A percentile compares a stretch with the other conserved stretches of the same genome.
Conservation (phyloP, 2,888 invertebrate genomes). For the Conomelus anceps region DNA sequence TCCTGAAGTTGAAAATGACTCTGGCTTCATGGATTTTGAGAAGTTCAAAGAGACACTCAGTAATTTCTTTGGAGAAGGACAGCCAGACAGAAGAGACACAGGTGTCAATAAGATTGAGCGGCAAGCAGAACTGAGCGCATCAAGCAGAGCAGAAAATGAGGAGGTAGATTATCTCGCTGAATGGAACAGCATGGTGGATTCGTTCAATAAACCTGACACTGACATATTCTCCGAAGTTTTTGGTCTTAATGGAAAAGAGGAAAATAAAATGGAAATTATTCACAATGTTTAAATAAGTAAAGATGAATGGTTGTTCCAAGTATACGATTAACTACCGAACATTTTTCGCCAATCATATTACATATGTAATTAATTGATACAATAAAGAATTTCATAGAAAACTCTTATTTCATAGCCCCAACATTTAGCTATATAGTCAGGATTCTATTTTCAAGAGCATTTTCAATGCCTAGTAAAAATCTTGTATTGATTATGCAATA, state of each 20-base stretch:
- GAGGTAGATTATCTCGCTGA: not conserved
- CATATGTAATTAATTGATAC: not conserved
- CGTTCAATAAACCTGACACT: not conserved
- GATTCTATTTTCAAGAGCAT: too few relatives aligned
- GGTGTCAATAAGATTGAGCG: not conserved
- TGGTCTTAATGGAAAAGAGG: not conserved
- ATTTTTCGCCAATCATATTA: not conserved
- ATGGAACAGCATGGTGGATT: not conserved
- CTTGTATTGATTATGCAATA: too few relatives aligned
- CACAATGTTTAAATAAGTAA: not conserved
- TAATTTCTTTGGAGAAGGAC: not conserved
- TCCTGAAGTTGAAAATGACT: not conserved
- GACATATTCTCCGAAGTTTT: not conserved
- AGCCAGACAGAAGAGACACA: not conserved
- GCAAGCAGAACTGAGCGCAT: not conserved
- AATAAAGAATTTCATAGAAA: not conserved
- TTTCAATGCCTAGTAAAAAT: too few relatives aligned
- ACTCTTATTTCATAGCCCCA: not conserved
- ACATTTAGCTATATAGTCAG: not conserved
- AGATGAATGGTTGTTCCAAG: not conserved
- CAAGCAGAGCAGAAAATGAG: not conserved
- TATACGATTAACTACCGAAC: not conserved
- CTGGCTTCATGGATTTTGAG: not conserved
- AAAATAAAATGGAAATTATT: not conserved
- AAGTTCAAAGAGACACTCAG: not conserved